Evolutionary conservation across 2,797 vertebrate genomes (phyloP), one percentile per base, ranked within the genome.

Genomic region (Alauda arvensis): DNA sequence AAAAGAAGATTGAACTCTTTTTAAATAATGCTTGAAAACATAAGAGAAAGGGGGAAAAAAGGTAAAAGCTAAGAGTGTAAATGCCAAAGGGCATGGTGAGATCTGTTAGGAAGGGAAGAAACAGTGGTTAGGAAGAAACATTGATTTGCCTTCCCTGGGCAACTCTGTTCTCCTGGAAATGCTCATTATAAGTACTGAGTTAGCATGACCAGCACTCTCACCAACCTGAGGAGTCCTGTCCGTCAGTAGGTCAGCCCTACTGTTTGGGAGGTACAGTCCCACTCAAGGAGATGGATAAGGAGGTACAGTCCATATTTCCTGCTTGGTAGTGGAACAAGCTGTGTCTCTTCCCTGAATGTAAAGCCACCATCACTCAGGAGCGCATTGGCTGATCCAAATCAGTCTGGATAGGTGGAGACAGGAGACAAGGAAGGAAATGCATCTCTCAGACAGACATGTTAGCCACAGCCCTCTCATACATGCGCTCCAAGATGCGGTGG

Each of bases 401-500:
- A 53, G 17, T 55, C 33, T 39, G 15, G 29, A 43, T 3, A 8
- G 4, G 13, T 29, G 28, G 29, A 56, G 11, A 29, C 1, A 1
- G 31, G 9, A 45, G 18, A 45, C 20, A 56, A 56, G 14, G 49
- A 75, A 33, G 77, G 21, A 63, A 57, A 12, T 1, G 3, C 9
- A 8, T 6, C 5, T 24, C 24, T 97, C 66, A 96, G 81, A 94
- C 87, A 1, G 96, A 67, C 6, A 81, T 85, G 28, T 95, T 84
- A 12, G 89, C 95, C 18, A 97, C 77, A 0, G 96, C 97, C 56
- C 97, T 97, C 93, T 98, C 97, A 0, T 98, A 98, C 98, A 99
- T 99, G 18, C 98, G 98, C 77, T 99, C 98, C 96, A 99, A 95
- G 83, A 99, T 99, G 59, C 98, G 96, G 82, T 99, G 98, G 79